Conservation (phyloP, 2,888 invertebrate species). For the Pteria penguin region DNA sequence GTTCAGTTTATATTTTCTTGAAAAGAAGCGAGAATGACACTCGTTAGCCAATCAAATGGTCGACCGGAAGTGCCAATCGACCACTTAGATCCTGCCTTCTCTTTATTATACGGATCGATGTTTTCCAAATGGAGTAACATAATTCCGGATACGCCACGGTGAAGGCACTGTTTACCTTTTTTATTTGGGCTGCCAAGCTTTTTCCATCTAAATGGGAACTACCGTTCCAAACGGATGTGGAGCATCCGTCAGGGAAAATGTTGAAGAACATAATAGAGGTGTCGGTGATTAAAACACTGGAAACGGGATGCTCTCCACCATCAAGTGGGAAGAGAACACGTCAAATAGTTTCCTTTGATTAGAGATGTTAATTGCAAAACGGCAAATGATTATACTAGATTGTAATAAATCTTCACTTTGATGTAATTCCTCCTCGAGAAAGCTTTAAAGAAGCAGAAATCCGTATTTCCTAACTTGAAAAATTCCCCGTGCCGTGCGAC, state of each 20-base stretch:
- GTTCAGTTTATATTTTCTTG: constrained; percentile 19
- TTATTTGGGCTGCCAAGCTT: not conserved
- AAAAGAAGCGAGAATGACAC: constrained; percentile 31
- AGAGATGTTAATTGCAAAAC: not conserved
- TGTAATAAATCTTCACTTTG: too few relatives aligned
- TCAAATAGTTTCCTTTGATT: not conserved
- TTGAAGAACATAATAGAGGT: not conserved
- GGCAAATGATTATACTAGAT: too few relatives aligned
- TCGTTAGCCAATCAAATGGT: constrained; percentile 39
- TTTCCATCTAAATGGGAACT: not conserved
- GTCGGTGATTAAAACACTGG: not conserved
- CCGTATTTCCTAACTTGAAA: too few relatives aligned
- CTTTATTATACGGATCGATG: constrained; percentile 29
- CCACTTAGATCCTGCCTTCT: constrained; percentile 42
- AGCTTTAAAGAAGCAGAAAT: too few relatives aligned
- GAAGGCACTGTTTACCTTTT: constrained; percentile 28
- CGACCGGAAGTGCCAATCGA: constrained; percentile 30
- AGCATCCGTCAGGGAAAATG: not conserved
- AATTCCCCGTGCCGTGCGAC: too few relatives aligned
- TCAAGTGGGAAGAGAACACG: not conserved
- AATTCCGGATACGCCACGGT: constrained; percentile 40
- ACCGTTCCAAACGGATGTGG: not conserved
- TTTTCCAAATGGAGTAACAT: constrained; percentile 36
- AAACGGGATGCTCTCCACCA: not conserved
- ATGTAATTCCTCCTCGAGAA: too few relatives aligned